Percentiles rank a stretch among this genome's conserved stretches.
phyloP scores from a whole-genome alignment of 2,888 invertebrate species.

The Pheosia tremula region DNA sequence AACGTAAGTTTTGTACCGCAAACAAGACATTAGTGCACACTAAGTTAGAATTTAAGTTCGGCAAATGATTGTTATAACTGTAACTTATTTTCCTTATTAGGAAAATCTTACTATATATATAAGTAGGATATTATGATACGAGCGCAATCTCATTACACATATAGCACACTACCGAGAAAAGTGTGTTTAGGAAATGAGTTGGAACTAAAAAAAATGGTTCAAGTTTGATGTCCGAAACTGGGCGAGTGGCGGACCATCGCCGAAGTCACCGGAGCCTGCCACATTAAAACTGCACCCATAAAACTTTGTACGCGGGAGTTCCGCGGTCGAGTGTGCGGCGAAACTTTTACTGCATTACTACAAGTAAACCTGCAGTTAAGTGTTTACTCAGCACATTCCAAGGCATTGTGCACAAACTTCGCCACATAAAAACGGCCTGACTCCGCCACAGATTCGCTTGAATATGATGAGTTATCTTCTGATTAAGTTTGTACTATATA shows the following conservation, averaged over 20 bases:
- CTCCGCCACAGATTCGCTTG: constrained; percentile 45
- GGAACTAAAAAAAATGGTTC: constrained; percentile 36
- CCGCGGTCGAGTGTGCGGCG: constrained; percentile 62
- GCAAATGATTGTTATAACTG: no score
- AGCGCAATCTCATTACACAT: not conserved
- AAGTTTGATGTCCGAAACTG: constrained; percentile 44
- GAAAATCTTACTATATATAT: no score
- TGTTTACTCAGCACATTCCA: constrained; percentile 79
- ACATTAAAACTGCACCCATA: constrained; percentile 73
- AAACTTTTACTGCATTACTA: constrained; percentile 78
- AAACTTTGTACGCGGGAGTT: constrained; percentile 64
- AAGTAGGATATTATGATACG: not conserved
- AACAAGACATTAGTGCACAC: constrained; percentile 29
- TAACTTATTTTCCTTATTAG: no score
- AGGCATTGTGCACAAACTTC: constrained; percentile 67
- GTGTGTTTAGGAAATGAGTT: constrained; percentile 33
- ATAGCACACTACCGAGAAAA: constrained; percentile 26
- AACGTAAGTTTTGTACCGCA: not conserved
- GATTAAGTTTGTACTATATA: constrained; percentile 23
- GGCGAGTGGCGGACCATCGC: constrained; percentile 27
- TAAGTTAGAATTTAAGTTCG: not conserved
- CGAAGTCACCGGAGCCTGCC: constrained; percentile 52
- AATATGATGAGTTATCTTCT: constrained; percentile 49
- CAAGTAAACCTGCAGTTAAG: constrained; percentile 79
- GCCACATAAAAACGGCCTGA: constrained; percentile 68